These are phyloP conservation scores for Anaspis maculata DNA, from an alignment of 2,888 invertebrate species.

Conservation along the genomic window DNA sequence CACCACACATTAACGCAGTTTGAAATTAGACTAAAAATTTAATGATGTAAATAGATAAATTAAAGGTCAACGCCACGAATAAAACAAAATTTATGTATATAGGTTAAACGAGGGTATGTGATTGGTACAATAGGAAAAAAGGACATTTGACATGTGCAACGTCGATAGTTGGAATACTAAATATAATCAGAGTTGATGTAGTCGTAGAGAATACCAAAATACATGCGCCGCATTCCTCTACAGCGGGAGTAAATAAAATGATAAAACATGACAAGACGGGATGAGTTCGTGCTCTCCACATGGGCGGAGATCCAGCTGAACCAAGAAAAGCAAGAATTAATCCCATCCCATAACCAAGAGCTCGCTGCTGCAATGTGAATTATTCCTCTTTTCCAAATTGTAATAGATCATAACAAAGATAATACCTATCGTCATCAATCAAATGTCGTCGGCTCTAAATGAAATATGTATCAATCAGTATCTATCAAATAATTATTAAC, in stretches of 20 bases:
- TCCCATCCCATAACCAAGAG: too few species aligned
- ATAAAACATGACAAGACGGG: too few species aligned
- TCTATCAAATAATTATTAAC: too few species aligned
- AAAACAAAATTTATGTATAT: conserved; percentile 21
- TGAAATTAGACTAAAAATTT: too few species aligned
- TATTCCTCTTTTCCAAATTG: too few species aligned
- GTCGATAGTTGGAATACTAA: conserved; percentile 23
- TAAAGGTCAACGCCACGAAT: conserved; percentile 18
- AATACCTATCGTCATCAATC: too few species aligned
- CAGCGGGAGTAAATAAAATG: conserved; percentile 17
- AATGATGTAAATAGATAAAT: conserved; percentile 15
- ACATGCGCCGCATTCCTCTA: conserved; percentile 47
- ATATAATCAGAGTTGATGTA: conserved; percentile 21
- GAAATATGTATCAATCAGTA: too few species aligned
- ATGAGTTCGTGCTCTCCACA: too few species aligned
- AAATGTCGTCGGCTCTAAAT: too few species aligned
- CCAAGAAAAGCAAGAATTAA: neutral
- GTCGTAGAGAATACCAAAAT: conserved; percentile 52
- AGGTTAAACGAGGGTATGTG: conserved; percentile 18
- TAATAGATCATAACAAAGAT: too few species aligned
- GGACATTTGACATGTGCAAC: conserved; percentile 22
- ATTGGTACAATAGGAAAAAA: conserved; percentile 17
- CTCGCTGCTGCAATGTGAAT: too few species aligned
- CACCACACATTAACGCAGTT: too few species aligned
- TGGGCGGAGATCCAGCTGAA: neutral